Percentiles rank a stretch among this genome's conserved stretches.
Conservation (phyloP, 2,113 vertebrate genomes). For the Pluvianellus socialis region DNA sequence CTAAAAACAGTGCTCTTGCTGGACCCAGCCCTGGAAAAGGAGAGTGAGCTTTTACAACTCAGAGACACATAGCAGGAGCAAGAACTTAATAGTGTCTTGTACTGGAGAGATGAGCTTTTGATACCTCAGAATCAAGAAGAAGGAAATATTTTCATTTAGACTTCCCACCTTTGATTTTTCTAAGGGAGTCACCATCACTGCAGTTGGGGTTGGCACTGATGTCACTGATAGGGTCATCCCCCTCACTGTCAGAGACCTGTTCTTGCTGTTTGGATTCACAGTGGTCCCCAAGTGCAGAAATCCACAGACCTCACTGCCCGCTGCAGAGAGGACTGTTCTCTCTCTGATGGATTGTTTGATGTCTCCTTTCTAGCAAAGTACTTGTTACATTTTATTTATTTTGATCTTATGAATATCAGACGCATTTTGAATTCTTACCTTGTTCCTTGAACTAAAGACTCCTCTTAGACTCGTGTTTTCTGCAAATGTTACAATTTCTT, state of each 20-base stretch:
- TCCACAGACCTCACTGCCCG: not conserved
- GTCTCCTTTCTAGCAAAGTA: not conserved
- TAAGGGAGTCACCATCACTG: not conserved
- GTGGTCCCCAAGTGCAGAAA: not conserved
- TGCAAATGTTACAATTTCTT: not conserved
- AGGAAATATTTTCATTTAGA: not conserved
- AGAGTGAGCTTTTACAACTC: not conserved
- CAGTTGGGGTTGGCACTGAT: not conserved
- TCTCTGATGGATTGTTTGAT: not conserved
- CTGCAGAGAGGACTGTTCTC: not conserved
- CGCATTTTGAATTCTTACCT: not conserved
- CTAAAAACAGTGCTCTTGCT: not conserved
- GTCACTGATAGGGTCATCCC: not conserved
- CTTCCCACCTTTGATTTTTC: not conserved
- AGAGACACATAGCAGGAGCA: not conserved
- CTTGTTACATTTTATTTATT: not conserved
- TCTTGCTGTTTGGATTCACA: not conserved
- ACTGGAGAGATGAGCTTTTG: not conserved
- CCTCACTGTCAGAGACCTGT: accelerated
- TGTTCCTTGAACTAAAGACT: not conserved
- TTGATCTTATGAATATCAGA: not conserved
- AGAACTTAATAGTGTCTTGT: not conserved
- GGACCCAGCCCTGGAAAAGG: not conserved
- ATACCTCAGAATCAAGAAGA: not conserved
- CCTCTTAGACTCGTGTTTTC: not conserved